A percentile compares a stretch with the other conserved stretches of the same genome.
Conservation (phyloP, 2,888 invertebrate genomes). For the Imbricaverruca yamaguchii region DNA sequence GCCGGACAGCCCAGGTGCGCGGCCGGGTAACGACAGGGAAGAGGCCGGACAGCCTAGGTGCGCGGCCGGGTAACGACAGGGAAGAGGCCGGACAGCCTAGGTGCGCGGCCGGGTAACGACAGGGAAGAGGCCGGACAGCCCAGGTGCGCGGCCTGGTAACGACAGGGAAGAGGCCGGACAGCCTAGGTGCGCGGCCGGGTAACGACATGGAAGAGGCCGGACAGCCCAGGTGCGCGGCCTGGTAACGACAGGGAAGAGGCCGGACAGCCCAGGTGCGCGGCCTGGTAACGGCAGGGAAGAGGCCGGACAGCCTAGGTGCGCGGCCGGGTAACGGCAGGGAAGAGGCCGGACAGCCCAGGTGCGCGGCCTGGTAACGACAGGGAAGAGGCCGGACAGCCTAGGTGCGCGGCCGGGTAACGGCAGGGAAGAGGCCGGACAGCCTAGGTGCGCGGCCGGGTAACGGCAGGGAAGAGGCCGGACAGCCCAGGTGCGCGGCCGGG, state of each 20-base stretch:
- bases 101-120: too few relatives aligned
- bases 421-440: background rate
- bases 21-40: too few relatives aligned
- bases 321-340: too few relatives aligned
- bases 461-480: too few relatives aligned
- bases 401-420: background rate
- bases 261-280: slow-evolving; percentile 6
- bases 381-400: slow-evolving; percentile 4
- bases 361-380: too few relatives aligned
- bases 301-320: slow-evolving; percentile 8
- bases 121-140: slow-evolving; percentile 5
- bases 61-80: too few relatives aligned
- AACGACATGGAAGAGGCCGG: too few relatives aligned
- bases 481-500: slow-evolving; percentile 4
- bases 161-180: background rate
- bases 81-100: slow-evolving; percentile 5
- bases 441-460: background rate
- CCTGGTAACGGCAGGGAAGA: too few relatives aligned
- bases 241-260: too few relatives aligned
- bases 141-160: background rate
- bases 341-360: slow-evolving; percentile 2
- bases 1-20: slow-evolving; percentile 9
- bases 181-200: background rate
- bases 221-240: slow-evolving; percentile 5
- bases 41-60: slow-evolving; percentile 5